These are phyloP conservation scores for Chloromyia formosa DNA, from an alignment of 2,888 invertebrate species.

Conservation along the genomic window DNA sequence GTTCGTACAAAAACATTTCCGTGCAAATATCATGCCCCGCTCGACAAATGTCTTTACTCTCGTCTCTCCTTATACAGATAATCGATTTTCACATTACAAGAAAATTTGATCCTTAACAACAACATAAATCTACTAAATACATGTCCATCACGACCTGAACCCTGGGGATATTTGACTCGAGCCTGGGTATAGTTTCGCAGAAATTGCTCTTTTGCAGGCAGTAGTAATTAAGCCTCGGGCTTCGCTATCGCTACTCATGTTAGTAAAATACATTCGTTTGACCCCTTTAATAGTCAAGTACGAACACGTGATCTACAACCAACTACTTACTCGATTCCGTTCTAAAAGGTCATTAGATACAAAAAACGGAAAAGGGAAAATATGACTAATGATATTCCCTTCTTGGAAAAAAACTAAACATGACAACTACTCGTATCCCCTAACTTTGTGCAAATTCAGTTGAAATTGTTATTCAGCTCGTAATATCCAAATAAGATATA, in stretches of 20 bases:
- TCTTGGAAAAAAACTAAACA: slow-evolving; percentile 3
- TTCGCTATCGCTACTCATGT: no score
- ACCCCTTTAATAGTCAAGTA: not conserved
- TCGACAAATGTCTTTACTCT: no score
- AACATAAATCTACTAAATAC: not conserved
- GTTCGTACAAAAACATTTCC: no score
- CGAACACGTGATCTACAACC: not conserved
- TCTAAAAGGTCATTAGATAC: slow-evolving; percentile 21
- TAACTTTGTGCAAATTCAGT: not conserved
- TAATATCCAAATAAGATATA: not conserved
- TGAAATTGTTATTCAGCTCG: not conserved
- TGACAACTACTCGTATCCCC: not conserved
- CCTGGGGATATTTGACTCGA: not conserved
- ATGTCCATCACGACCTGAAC: not conserved
- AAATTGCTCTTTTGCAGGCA: not conserved
- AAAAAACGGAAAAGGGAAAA: not conserved
- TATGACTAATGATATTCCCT: slow-evolving; percentile 3
- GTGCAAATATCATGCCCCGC: no score
- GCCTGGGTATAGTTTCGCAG: no score
- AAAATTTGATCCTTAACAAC: not conserved
- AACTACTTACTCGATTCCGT: not conserved
- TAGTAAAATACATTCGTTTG: not conserved
- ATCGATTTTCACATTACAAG: slow-evolving; percentile 30
- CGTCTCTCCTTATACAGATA: no score
- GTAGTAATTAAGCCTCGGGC: no score